Evolutionary conservation across 2,113 vertebrate species (phyloP), one percentile per base, ranked within the genome.

Genomic region (Jacana jacana): DNA sequence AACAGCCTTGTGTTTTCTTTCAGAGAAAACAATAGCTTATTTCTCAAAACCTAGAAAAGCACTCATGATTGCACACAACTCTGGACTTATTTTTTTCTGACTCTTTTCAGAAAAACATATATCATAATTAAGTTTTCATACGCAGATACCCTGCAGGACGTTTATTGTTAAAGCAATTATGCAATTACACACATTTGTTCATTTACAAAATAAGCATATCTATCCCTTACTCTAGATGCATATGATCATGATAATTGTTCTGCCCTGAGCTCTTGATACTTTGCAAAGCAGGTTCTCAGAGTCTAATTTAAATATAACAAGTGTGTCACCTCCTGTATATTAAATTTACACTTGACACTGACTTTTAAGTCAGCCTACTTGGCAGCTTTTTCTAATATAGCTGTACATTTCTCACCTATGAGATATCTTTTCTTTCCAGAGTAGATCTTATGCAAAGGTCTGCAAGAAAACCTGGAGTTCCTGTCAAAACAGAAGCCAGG

Each of bases 261-360:
- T 39, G 86, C 80, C 86, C 76, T 84, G 69, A 95, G 93, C 69
- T 64, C 86, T 52, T 8, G 3, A 30, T 81, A 18, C 23, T 24
- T 84, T 65, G 13, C 0, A 0, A 92, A 88, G 40, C 68, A 90
- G 27, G 35, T 83, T 88, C 35, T 88, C 25, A 4, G 31, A 70
- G 42, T 60, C 76, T 90, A 68, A 96, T 95, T 92, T 93, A 88
- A 94, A 94, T 52, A 81, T 78, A 86, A 72, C 76, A 91, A 86
- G 22, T 15, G 9, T 93, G 76, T 60, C 83, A 57, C 49, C 3
- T 19, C 58, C 68, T 76, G 24, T 86, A 72, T 65, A 91, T 96
- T 90, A 79, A 83, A 94, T 92, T 79, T 78, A 58, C 73, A 91
- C 79, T 95, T 88, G 87, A 86, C 20, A 1, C 52, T 81, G 88